A percentile compares a stretch with the other conserved stretches of the same genome.
These are phyloP conservation scores for Drosophila hamatofila DNA, from an alignment of 2,888 invertebrate species.

Conservation along the genomic window DNA sequence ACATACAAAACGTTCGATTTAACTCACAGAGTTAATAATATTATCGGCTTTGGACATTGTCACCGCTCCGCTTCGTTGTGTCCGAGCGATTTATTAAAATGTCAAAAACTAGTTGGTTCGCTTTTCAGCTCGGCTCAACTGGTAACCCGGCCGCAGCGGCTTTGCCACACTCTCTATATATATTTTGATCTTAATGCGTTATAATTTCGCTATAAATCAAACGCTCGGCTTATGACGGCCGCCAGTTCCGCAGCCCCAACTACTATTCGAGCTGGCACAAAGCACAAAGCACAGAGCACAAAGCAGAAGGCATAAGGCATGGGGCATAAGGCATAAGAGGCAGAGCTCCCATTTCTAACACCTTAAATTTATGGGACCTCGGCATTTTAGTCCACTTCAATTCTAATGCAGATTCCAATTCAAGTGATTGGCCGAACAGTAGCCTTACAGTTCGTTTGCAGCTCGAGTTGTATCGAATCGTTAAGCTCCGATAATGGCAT, in stretches of 20 bases:
- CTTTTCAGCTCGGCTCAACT: slow-evolving; percentile 44
- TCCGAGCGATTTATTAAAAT: slow-evolving; percentile 79
- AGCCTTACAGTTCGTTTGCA: slow-evolving; percentile 57
- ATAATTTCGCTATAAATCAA: slow-evolving; percentile 81
- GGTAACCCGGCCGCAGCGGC: slow-evolving; percentile 20
- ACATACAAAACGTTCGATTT: slow-evolving; percentile 78
- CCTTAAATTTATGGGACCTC: slow-evolving; percentile 67
- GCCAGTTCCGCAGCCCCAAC: slow-evolving; percentile 33
- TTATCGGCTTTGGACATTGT: slow-evolving; percentile 80
- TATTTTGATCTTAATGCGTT: slow-evolving; percentile 81
- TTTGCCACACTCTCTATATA: slow-evolving; percentile 55
- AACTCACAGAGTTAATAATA: slow-evolving; percentile 78
- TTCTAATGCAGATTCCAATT: slow-evolving; percentile 56
- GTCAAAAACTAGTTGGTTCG: slow-evolving; percentile 76
- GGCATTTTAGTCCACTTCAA: slow-evolving; percentile 34
- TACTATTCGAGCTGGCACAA: slow-evolving; percentile 17
- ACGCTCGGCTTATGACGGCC: slow-evolving; percentile 70
- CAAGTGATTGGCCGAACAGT: slow-evolving; percentile 62
- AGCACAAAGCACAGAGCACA: slow-evolving; percentile 1
- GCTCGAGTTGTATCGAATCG: slow-evolving; percentile 57
- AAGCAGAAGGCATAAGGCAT: slow-evolving; percentile 7
- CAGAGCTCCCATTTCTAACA: slow-evolving; percentile 67
- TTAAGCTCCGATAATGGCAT: slow-evolving; percentile 75
- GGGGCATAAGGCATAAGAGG: slow-evolving; percentile 12
- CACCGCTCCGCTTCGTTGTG: slow-evolving; percentile 73